phyloP scores from a whole-genome alignment of 2,888 invertebrate genomes.

The Helicoverpa assulta region DNA sequence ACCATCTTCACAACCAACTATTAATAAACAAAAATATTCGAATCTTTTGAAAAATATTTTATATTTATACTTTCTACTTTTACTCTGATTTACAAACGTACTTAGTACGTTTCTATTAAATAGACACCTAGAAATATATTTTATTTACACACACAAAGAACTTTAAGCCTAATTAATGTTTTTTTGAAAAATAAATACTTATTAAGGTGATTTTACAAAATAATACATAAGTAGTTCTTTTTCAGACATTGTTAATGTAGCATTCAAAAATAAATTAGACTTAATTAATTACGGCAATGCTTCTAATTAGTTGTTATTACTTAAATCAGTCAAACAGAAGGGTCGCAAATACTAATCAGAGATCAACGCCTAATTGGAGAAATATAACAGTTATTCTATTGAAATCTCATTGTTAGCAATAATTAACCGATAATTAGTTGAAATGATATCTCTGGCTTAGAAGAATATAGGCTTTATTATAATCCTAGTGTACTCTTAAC shows the following conservation, averaged over 20 bases:
- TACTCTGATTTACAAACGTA: conserved; percentile 8
- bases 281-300: too few species aligned
- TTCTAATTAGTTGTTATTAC: not conserved
- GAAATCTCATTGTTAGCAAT: too few species aligned
- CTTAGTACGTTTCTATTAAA: conserved; percentile 20
- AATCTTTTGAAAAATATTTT: conserved; percentile 19
- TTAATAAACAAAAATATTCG: conserved; percentile 4
- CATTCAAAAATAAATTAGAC: too few species aligned
- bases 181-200: not conserved
- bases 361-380: not conserved
- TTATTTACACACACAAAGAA: not conserved
- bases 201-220: too few species aligned
- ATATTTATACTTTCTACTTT: not conserved
- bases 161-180: not conserved
- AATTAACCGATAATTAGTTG: too few species aligned
- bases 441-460: too few species aligned
- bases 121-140: conserved; percentile 29
- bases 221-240: too few species aligned
- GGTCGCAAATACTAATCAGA: not conserved
- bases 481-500: too few species aligned
- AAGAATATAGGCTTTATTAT: too few species aligned
- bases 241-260: too few species aligned
- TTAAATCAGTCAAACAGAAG: not conserved
- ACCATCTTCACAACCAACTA: conserved; percentile 53
- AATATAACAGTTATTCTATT: too few species aligned